phyloP scores from a whole-genome alignment of 2,113 vertebrate species.

The Elephantulus edwardii region DNA sequence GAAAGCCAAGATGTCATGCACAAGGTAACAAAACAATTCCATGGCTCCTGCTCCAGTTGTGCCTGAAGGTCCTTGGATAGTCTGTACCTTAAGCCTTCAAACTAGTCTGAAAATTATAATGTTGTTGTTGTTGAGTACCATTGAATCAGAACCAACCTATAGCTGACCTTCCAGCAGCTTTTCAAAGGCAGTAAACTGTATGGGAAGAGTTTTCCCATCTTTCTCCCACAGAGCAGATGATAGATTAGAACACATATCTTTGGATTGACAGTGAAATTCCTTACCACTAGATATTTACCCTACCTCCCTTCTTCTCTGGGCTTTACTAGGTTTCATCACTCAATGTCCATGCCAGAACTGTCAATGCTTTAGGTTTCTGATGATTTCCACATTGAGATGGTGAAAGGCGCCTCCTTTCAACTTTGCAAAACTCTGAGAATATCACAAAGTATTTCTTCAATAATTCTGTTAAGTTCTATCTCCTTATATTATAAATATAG shows the following conservation, averaged over 20 bases:
- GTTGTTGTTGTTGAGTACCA: too few species aligned
- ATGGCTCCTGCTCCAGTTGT: background rate
- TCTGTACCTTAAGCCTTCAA: accelerated
- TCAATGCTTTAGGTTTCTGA: constrained; percentile 8
- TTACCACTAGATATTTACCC: too few species aligned
- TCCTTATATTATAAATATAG: constrained; percentile 16
- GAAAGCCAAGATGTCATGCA: background rate
- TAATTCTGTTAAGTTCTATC: constrained; percentile 23
- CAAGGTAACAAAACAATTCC: background rate
- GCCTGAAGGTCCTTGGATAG: background rate
- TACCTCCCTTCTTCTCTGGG: background rate
- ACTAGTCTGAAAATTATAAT: background rate
- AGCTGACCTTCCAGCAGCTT: too few species aligned
- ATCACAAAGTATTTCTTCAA: constrained; percentile 69
- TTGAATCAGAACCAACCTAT: too few species aligned
- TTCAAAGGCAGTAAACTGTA: too few species aligned
- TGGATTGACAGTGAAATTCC: too few species aligned
- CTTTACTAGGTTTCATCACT: background rate
- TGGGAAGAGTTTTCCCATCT: too few species aligned
- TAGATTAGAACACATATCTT: too few species aligned
- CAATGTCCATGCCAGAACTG: background rate
- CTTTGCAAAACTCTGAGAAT: background rate
- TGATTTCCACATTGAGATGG: background rate
- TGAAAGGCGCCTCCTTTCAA: background rate
- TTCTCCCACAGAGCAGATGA: too few species aligned